Evolutionary conservation across 2,888 invertebrate species (phyloP), one percentile per base, ranked within the genome.

Genomic region (Phania funesta): DNA sequence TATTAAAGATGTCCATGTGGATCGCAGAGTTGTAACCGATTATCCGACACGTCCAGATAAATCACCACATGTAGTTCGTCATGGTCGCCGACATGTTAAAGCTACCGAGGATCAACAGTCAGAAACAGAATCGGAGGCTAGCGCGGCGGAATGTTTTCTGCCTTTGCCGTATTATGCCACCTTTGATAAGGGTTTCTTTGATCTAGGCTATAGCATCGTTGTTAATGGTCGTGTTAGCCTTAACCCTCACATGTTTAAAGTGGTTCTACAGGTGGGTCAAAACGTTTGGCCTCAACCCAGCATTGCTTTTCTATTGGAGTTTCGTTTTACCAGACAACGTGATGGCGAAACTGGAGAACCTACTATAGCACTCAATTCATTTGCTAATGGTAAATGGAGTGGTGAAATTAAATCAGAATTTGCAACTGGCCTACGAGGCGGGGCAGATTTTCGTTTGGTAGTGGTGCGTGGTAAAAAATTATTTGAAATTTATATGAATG

Each of bases 301-400:
- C 84, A 93, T 96, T 65, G 93, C 93, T 0, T 90, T 96, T 83
- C 95, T 96, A 90, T 92, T 94, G 84, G 95, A 95, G 91, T 94
- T 96, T 9, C 92, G 95, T 85, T 95, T 96, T 87, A 90, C 91
- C 88, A 9, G 16, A 1, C 58, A 52, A 16, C 84, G 71, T 18
- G 78, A 79, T 4, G 85, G 83, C 11, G 86, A 85, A 20, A 48
- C 86, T 6, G 91, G 62, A 13, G 92, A 26, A 91, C 92, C 11
- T 93, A 93, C 93, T 4, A 93, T 95, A 70, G 93, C 95, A 58
- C 92, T 94, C 38, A 95, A 95, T 90, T 92, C 94, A 2, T 93
- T 93, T 91, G 86, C 90, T 13, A 87, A 93, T 84, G 94, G 92
- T 0, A 60, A 71, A 9, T 90, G 89, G 90, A 81, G 84, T 5